Percentiles rank a stretch among this genome's conserved stretches.
Conservation (phyloP, 2,797 vertebrate species). For the Gouania willdenowi region DNA sequence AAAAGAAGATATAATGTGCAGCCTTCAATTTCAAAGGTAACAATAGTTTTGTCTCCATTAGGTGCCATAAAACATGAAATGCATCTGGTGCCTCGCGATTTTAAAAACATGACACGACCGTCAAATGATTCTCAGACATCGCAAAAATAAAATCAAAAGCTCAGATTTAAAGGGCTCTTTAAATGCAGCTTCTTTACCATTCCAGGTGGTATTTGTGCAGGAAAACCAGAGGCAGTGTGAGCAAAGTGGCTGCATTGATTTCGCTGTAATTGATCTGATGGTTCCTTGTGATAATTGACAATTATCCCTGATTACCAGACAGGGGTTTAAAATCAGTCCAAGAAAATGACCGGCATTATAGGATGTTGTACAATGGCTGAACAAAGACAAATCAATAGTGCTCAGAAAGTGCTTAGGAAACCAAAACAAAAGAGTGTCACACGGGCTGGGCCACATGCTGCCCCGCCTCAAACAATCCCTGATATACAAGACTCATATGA, state of each 20-base stretch:
- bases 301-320: conserved; percentile 85
- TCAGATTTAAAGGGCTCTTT: conserved; percentile 41
- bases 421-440: conserved; percentile 60
- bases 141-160: conserved; percentile 21
- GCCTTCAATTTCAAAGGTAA: conserved; percentile 71
- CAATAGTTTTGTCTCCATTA: conserved; percentile 81
- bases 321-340: conserved; percentile 78
- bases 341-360: conserved; percentile 79
- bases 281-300: conserved; percentile 86
- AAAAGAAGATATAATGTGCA: conserved; percentile 69
- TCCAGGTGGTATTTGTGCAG: conserved; percentile 48
- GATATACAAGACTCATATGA: background rate
- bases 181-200: conserved; percentile 35
- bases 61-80: conserved; percentile 63
- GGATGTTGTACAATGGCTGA: conserved; percentile 75
- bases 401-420: conserved; percentile 68
- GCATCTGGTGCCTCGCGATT: conserved; percentile 55
- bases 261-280: conserved; percentile 81
- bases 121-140: conserved; percentile 39
- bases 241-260: conserved; percentile 77
- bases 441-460: conserved; percentile 36
- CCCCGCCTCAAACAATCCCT: conserved; percentile 28
- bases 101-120: conserved; percentile 31
- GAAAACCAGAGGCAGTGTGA: conserved; percentile 45
- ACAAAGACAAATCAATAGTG: conserved; percentile 76